phyloP scores from a whole-genome alignment of 1,140 invertebrate genomes.

The Ridgeia piscesae region DNA sequence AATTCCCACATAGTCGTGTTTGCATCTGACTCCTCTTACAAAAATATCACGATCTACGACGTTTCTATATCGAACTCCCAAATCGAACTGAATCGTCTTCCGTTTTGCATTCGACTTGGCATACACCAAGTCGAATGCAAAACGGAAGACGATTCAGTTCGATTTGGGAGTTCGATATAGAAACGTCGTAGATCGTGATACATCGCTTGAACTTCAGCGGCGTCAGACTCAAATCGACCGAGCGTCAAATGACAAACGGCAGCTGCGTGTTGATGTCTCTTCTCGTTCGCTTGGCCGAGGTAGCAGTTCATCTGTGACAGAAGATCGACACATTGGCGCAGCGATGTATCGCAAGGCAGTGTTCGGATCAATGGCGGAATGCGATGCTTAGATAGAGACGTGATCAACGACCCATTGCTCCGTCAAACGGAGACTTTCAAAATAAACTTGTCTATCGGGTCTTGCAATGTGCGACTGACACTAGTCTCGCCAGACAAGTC shows the following conservation, averaged over 20 bases:
- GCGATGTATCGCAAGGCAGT: background rate
- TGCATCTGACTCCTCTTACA: background rate
- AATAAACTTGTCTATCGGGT: background rate
- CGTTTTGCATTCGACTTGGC: background rate
- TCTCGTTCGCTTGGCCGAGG: background rate
- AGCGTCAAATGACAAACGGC: background rate
- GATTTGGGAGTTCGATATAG: too few relatives aligned
- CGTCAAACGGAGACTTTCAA: background rate
- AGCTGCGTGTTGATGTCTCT: background rate
- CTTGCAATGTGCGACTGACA: background rate
- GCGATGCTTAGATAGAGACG: background rate
- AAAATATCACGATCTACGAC: background rate
- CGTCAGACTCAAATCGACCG: background rate
- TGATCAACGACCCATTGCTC: constrained; percentile 3
- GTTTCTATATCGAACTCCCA: background rate
- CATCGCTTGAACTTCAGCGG: background rate
- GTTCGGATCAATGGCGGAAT: background rate
- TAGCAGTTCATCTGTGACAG: background rate
- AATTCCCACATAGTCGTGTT: background rate
- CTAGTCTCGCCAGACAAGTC: background rate
- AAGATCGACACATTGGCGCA: background rate
- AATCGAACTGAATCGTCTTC: background rate
- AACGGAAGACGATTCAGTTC: too few relatives aligned
- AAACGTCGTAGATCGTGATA: background rate
- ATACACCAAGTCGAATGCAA: too few relatives aligned